A percentile compares a stretch with the other conserved stretches of the same genome.
phyloP scores from a whole-genome alignment of 2,113 vertebrate genomes.

The Vidua macroura region DNA sequence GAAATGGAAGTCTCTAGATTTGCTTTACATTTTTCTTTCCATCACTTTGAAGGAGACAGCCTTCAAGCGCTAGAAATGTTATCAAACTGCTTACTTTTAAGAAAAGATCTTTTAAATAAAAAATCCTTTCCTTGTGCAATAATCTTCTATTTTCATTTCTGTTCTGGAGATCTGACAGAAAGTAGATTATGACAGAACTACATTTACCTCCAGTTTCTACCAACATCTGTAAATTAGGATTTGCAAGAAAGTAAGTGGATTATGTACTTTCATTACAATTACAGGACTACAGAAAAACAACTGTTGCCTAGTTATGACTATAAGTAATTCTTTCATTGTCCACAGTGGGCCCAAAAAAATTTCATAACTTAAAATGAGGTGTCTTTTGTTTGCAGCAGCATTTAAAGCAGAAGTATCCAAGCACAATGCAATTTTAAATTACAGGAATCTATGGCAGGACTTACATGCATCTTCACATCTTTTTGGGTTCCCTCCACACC shows the following conservation, averaged over 20 bases:
- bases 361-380: not conserved
- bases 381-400: not conserved
- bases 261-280: constrained; percentile 60
- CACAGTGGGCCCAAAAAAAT: not conserved
- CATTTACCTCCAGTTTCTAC: constrained; percentile 15
- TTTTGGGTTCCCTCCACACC: not conserved
- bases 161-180: constrained; percentile 11
- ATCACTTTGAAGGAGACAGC: not conserved
- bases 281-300: constrained; percentile 38
- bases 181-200: constrained; percentile 45
- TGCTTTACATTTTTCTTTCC: not conserved
- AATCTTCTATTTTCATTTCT: constrained; percentile 59
- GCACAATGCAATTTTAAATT: not conserved
- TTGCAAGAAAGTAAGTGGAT: constrained; percentile 57
- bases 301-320: constrained; percentile 40
- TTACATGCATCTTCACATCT: not conserved
- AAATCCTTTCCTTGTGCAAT: constrained; percentile 27
- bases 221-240: constrained; percentile 66
- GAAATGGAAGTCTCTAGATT: not conserved
- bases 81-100: constrained; percentile 18
- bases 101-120: not conserved
- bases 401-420: not conserved
- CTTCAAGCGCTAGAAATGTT: constrained; percentile 15
- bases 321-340: constrained; percentile 40
- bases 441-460: not conserved